Percentiles rank a stretch among this genome's conserved stretches.
Conservation (phyloP, 2,113 vertebrate genomes). For the Martes martes region DNA sequence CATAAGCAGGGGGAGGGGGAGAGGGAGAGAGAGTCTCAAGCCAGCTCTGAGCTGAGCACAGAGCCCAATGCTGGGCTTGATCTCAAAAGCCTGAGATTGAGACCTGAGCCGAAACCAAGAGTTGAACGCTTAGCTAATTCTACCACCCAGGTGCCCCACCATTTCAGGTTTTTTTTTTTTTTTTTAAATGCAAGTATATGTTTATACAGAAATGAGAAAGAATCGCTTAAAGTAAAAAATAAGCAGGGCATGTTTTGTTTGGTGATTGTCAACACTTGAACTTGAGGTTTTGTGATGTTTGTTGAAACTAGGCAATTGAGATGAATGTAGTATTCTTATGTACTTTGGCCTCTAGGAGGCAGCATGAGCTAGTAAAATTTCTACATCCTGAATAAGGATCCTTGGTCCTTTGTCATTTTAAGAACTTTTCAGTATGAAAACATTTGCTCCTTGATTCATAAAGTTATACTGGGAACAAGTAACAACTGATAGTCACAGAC, state of each 20-base stretch:
- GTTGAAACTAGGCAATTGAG: background rate
- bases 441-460: background rate
- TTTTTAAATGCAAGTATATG: background rate
- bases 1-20: background rate
- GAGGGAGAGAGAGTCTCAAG: background rate
- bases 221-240: background rate
- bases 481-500: background rate
- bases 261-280: background rate
- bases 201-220: background rate
- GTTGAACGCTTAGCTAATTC: background rate
- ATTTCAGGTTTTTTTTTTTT: background rate
- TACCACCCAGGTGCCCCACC: background rate
- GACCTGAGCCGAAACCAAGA: background rate
- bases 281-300: background rate
- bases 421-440: background rate
- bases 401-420: background rate
- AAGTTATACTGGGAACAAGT: background rate
- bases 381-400: background rate
- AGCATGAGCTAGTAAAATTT: slow-evolving; percentile 41
- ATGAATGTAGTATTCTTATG: background rate
- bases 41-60: background rate
- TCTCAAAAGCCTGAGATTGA: too few relatives aligned
- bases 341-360: slow-evolving; percentile 51
- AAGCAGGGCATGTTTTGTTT: background rate
- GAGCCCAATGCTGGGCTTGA: background rate